Base-by-base conservation (phyloP, 1,140 invertebrate genomes). In the Euborellia annulipes region DNA sequence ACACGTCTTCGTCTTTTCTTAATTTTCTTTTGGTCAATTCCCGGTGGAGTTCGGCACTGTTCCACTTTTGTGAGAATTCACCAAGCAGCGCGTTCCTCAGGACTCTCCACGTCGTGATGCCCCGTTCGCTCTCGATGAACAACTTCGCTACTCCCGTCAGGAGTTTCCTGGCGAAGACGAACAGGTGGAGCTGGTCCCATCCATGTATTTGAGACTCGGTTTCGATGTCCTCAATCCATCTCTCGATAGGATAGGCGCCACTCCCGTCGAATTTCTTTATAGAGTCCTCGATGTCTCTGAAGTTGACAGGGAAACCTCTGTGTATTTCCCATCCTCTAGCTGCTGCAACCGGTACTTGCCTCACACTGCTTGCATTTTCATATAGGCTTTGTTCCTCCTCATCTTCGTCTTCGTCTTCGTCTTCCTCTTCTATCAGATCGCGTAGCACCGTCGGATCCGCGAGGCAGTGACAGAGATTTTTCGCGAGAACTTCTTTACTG, bases 181-280 rank as follows among this genome's bases (percentile, higher is more conserved):
- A 41, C 16, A 45, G 50, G n/a, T 53, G 51, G 20, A 53, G 40
- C 2, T 45, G 43, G 23, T 39, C 44, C 51, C 49, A 53, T n/a
- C 42, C 43, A 8, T 34, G 37, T 11, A 53, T 4, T 3, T 20
- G 16, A 9, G 46, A 46, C 7, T 13, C 42, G 6, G 48, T 49
- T 44, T 53, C 51, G 40, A 51, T 46, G 6, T 51, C 49, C 3
- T 41, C 40, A n/a, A 53, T 46, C 51, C 46, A 54, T 32, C 6
- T 45, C 36, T 48, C 34, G 2, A 53, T 36, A 9, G 46, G 41
- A 19, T 37, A 48, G n/a, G 16, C 43, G 18, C 43, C 49, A 14
- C 39, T 36, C 7, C 51, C 51, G 36, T 46, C 21, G 36, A 51
- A 53, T 39, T 11, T 22, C 40, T 37, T 16, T 14, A 51, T 22